Percentiles rank a stretch among this genome's conserved stretches.
Evolutionary conservation across 2,797 vertebrate genomes (phyloP).

Genomic region (Scarus forsteni): DNA sequence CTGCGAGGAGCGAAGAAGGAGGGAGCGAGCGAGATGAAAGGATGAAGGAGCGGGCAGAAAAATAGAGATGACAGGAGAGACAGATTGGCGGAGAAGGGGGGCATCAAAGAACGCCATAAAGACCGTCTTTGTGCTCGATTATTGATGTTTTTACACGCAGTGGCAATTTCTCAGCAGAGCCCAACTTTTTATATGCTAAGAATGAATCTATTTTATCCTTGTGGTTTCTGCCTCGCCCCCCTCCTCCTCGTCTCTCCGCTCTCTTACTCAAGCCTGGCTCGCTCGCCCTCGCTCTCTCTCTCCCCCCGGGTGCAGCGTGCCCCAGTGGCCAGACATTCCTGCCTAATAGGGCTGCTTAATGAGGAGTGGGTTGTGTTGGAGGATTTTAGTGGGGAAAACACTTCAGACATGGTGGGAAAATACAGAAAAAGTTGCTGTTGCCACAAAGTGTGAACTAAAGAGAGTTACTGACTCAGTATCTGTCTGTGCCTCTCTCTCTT

Average conservation of each 20-base stretch:
- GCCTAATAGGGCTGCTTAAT: constrained; percentile 85
- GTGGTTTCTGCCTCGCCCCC: constrained; percentile 69
- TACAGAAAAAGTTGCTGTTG: constrained; percentile 69
- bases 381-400: constrained; percentile 80
- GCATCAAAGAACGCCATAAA: constrained; percentile 81
- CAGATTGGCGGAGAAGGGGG: constrained; percentile 75
- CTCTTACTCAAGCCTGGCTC: constrained; percentile 42
- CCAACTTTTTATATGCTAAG: constrained; percentile 80
- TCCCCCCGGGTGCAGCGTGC: constrained; percentile 71
- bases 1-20: constrained; percentile 64
- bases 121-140: constrained; percentile 80
- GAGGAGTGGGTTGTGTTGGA: constrained; percentile 83
- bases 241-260: constrained; percentile 34
- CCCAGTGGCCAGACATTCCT: constrained; percentile 85
- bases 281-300: constrained; percentile 12
- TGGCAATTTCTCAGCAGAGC: constrained; percentile 77
- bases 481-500: constrained; percentile 60
- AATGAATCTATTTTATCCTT: constrained; percentile 83
- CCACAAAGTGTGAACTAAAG: constrained; percentile 64
- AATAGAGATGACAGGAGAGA: constrained; percentile 82
- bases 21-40: constrained; percentile 73
- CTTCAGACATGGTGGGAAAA: constrained; percentile 83
- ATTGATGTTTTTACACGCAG: constrained; percentile 83
- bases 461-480: constrained; percentile 68
- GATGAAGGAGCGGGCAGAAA: constrained; percentile 78